Conservation (phyloP, 2,888 invertebrate species). For the Mythimna vitellina region DNA sequence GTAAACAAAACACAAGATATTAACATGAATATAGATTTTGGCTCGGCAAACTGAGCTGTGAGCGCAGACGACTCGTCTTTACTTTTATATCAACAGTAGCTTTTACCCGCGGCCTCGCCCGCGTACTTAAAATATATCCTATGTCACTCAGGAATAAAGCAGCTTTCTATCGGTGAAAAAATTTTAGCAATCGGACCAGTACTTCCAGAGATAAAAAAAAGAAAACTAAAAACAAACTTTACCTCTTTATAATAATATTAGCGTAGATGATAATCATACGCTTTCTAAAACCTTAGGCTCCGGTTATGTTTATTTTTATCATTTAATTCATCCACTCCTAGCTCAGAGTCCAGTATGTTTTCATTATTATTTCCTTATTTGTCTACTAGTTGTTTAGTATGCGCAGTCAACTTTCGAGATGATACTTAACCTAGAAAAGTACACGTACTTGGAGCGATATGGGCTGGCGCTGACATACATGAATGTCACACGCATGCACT, state of each 20-base stretch:
- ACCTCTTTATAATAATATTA: no score
- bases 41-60: constrained; percentile 31
- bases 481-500: constrained; percentile 38
- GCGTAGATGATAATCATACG: constrained; percentile 45
- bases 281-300: constrained; percentile 58
- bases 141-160: no score
- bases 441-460: constrained; percentile 60
- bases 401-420: constrained; percentile 78
- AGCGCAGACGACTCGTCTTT: constrained; percentile 27
- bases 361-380: constrained; percentile 79
- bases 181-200: no score
- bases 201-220: no score
- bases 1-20: constrained; percentile 62
- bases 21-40: constrained; percentile 63
- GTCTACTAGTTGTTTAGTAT: constrained; percentile 72
- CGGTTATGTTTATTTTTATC: constrained; percentile 66
- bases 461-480: constrained; percentile 56
- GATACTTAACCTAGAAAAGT: constrained; percentile 78
- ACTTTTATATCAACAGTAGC: constrained; percentile 32
- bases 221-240: no score
- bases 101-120: no score
- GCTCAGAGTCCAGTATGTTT: constrained; percentile 68
- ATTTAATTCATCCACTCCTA: constrained; percentile 68
- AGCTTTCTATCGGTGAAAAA: no score
- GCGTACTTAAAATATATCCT: no score